Conservation (phyloP, 92 coral and sea anemone genomes). For the Nematostella vectensis region DNA sequence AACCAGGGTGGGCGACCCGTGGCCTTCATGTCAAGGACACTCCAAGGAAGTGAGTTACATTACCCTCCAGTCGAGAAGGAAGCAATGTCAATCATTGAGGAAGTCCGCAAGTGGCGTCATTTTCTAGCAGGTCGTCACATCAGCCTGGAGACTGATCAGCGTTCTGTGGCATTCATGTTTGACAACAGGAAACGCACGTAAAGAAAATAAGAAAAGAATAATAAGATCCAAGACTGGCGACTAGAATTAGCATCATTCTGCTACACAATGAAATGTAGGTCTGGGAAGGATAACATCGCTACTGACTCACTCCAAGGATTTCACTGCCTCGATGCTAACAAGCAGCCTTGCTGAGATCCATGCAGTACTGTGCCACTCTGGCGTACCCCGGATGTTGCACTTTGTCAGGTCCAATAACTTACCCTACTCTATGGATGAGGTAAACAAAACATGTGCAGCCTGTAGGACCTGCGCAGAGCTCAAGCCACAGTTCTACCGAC, state of each 20-base stretch:
- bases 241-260: constrained; percentile 21
- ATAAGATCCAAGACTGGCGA: constrained; percentile 13
- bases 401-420: constrained; percentile 32
- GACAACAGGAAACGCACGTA: constrained; percentile 33
- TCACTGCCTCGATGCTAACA: constrained; percentile 21
- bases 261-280: constrained; percentile 13
- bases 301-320: constrained; percentile 20
- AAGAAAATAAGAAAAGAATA: constrained; percentile 29
- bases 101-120: constrained; percentile 18
- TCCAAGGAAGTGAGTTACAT: constrained; percentile 10
- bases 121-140: constrained; percentile 19
- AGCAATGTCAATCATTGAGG: constrained; percentile 24
- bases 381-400: constrained; percentile 30
- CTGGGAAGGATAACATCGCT: constrained; percentile 28
- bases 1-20: constrained; percentile 28
- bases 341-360: constrained; percentile 20
- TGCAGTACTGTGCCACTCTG: constrained; percentile 35
- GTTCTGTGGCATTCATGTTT: constrained; percentile 26
- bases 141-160: constrained; percentile 9
- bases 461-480: constrained; percentile 36
- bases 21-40: constrained; percentile 14
- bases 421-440: constrained; percentile 43
- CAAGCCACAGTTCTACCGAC: constrained; percentile 38
- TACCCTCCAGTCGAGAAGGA: constrained; percentile 25
- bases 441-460: constrained; percentile 7